Conservation (phyloP, 2,888 invertebrate species). For the Mythimna impura region DNA sequence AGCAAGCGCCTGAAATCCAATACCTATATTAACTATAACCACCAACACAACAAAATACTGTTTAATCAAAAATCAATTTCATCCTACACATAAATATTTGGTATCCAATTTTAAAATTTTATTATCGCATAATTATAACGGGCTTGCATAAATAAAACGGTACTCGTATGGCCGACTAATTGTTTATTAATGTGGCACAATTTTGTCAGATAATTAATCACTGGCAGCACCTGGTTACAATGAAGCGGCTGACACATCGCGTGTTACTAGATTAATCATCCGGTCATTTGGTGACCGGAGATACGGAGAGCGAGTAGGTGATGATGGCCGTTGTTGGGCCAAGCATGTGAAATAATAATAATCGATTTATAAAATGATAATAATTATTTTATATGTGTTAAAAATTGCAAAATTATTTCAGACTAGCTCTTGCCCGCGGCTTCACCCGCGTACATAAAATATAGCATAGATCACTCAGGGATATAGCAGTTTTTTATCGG, state of each 20-base stretch:
- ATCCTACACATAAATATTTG: constrained; percentile 20
- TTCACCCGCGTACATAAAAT: no score
- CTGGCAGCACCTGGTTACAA: constrained; percentile 75
- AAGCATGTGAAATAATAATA: background rate
- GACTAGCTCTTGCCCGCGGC: no score
- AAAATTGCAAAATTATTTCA: no score
- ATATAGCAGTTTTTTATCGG: background rate
- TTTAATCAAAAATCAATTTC: constrained; percentile 13
- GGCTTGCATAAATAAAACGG: constrained; percentile 57
- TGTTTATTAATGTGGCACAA: constrained; percentile 76
- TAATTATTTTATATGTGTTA: background rate
- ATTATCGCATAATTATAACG: constrained; percentile 39
- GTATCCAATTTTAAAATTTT: constrained; percentile 20
- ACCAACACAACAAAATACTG: background rate
- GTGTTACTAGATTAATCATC: constrained; percentile 76
- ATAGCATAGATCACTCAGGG: no score
- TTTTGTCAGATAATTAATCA: constrained; percentile 77
- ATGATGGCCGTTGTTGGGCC: constrained; percentile 24
- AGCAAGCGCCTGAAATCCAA: background rate
- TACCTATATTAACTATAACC: background rate
- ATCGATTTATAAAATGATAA: background rate
- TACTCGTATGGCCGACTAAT: constrained; percentile 68
- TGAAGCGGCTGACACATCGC: constrained; percentile 77
- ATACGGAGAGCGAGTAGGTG: constrained; percentile 44
- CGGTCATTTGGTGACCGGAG: constrained; percentile 68